phyloP scores from a whole-genome alignment of 1,140 invertebrate genomes.

The Cheumatopsyche charites region DNA sequence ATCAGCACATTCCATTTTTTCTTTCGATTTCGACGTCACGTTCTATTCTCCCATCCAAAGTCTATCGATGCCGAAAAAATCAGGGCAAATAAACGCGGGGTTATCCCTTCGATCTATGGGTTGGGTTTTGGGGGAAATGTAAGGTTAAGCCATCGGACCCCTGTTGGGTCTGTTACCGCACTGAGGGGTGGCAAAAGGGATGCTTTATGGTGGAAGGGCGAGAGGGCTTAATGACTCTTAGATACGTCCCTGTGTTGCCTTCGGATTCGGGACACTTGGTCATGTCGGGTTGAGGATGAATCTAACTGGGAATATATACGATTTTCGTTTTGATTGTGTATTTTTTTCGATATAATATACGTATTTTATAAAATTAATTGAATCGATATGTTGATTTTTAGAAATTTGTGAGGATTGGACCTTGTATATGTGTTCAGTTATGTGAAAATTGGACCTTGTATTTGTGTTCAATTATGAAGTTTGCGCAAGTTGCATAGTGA shows the following conservation, averaged over 20 bases:
- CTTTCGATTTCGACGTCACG: too few relatives aligned
- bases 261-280: not conserved
- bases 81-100: conserved; percentile 12
- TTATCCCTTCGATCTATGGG: conserved; percentile 4
- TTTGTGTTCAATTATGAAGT: too few relatives aligned
- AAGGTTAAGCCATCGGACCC: conserved; percentile 14
- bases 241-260: not conserved
- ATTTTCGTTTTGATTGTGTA: too few relatives aligned
- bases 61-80: conserved; percentile 1
- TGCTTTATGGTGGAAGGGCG: not conserved
- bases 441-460: too few relatives aligned
- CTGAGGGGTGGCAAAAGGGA: conserved; percentile 1
- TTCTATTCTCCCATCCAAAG: not conserved
- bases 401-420: too few relatives aligned
- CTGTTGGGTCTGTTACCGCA: conserved; percentile 15
- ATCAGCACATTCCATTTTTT: too few relatives aligned
- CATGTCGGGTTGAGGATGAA: too few relatives aligned
- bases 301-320: not conserved
- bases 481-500: too few relatives aligned
- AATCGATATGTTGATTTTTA: too few relatives aligned
- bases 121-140: not conserved
- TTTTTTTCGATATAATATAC: too few relatives aligned
- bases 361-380: not conserved
- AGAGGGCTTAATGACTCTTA: conserved; percentile 9
- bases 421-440: too few relatives aligned